Base-by-base conservation (phyloP, 2,888 invertebrate species). In the Suillia variegata region DNA sequence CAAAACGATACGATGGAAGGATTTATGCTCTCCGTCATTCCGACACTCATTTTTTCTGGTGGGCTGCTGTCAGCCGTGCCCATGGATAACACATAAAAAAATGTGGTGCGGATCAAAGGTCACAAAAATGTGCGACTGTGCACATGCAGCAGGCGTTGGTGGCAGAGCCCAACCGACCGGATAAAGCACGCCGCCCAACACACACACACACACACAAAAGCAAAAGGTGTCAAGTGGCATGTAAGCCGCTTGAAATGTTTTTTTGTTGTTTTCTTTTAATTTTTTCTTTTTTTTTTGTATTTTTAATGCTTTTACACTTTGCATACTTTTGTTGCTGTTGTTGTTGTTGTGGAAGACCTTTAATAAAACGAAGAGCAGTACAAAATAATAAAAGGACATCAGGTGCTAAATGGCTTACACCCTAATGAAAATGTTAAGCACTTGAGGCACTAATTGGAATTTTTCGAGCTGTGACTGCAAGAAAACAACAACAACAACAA, bases 331-430 rank as follows among this genome's bases (percentile, higher is more conserved):
- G n/a, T n/a, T n/a, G n/a, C n/a, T n/a, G n/a, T n/a, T n/a, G n/a
- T n/a, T n/a, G n/a, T n/a, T n/a, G n/a, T n/a, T n/a, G n/a, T n/a
- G n/a, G n/a, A n/a, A n/a, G n/a, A n/a, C n/a, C n/a, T n/a, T n/a
- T n/a, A n/a, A n/a, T n/a, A n/a, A n/a, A n/a, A n/a, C n/a, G n/a
- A n/a, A n/a, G n/a, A n/a, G n/a, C n/a, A n/a, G n/a, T n/a, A n/a
- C n/a, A n/a, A n/a, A n/a, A n/a, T n/a, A n/a, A n/a, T n/a, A 45
- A 45, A 45, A 45, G 45, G 45, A 45, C 45, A 45, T 45, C 45
- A 45, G 45, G 45, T 45, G 45, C 45, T 5, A 45, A 45, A 20
- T 20, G 18, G 6, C 6, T 45, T 45, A 45, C 45, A 45, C 45
- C 8, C 45, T 45, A 45, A 45, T 45, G 45, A 45, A 45, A 45